Conservation (phyloP, 2,888 invertebrate genomes). For the Megamerina dolium region DNA sequence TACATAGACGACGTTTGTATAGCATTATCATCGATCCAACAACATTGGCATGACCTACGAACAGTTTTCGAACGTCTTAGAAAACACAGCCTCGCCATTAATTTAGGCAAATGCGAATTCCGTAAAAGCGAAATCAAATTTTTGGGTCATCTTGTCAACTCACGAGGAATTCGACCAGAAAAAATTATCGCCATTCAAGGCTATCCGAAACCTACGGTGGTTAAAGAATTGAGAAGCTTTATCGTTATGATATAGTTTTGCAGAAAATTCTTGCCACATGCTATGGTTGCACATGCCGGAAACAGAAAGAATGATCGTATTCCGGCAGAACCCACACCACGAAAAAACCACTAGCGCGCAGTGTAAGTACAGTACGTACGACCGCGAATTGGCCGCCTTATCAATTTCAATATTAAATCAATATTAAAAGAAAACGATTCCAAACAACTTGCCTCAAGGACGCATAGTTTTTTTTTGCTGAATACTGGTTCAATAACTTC, state of each 20-base stretch:
- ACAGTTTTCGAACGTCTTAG: conserved; percentile 17
- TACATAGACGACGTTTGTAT: conserved; percentile 19
- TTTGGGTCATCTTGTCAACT: conserved; percentile 15
- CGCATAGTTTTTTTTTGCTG: too few relatives aligned
- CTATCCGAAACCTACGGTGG: conserved; percentile 3
- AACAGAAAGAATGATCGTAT: too few relatives aligned
- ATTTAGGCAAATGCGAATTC: conserved; percentile 12
- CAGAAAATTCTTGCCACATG: conserved; percentile 2
- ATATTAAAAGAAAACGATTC: too few relatives aligned
- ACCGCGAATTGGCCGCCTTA: too few relatives aligned
- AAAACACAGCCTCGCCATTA: conserved; percentile 9
- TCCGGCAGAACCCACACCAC: too few relatives aligned
- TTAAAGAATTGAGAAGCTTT: conserved; percentile 23
- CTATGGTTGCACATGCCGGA: too few relatives aligned
- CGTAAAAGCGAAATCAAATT: conserved; percentile 8
- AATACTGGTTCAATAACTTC: too few relatives aligned
- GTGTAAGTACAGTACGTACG: too few relatives aligned
- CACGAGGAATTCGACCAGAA: conserved; percentile 17
- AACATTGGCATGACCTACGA: conserved; percentile 6
- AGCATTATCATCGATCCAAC: conserved; percentile 3
- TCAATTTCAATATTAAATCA: too few relatives aligned
- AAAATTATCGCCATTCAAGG: too few relatives aligned
- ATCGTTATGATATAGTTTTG: conserved; percentile 1
- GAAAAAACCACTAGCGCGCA: too few relatives aligned
- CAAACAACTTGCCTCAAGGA: too few relatives aligned